Evolutionary conservation across 37 sponge, comb jelly and placozoan species (phyloP).

Genomic region (Spongilla lacustris): DNA sequence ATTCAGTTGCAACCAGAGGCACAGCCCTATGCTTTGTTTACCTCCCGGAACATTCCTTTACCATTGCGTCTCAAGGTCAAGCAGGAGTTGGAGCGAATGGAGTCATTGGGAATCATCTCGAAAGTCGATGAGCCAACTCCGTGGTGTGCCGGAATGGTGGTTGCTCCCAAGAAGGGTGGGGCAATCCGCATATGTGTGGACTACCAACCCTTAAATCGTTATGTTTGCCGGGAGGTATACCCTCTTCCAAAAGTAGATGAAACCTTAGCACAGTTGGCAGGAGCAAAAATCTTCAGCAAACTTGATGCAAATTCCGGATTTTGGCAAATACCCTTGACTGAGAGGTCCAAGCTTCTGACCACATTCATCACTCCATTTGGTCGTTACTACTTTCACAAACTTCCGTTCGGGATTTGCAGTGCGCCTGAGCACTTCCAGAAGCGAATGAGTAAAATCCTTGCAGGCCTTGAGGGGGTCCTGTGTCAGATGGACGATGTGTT

Average conservation of each 20-base stretch:
- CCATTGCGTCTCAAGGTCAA: constrained; percentile 33
- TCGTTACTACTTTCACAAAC: not conserved
- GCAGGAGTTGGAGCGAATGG: constrained; percentile 31
- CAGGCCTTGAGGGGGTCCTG: constrained; percentile 34
- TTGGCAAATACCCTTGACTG: not conserved
- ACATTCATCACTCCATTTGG: constrained; percentile 7
- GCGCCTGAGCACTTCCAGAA: constrained; percentile 46
- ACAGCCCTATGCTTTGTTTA: constrained; percentile 30
- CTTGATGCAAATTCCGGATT: constrained; percentile 45
- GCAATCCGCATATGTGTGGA: constrained; percentile 57
- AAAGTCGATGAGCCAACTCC: constrained; percentile 52
- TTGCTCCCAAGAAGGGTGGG: constrained; percentile 36
- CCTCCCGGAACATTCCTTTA: constrained; percentile 42
- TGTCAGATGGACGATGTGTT: constrained; percentile 44
- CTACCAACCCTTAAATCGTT: constrained; percentile 38
- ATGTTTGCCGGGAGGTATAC: constrained; percentile 51
- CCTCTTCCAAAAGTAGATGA: constrained; percentile 65
- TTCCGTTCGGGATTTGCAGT: constrained; percentile 25
- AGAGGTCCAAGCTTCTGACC: constrained; percentile 12
- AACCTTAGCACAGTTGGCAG: constrained; percentile 49
- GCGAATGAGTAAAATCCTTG: constrained; percentile 25
- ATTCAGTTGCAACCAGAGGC: constrained; percentile 33
- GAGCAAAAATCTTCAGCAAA: constrained; percentile 55
- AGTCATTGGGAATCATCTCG: constrained; percentile 51
- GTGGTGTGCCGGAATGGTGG: constrained; percentile 71